Evolutionary conservation across 1,140 invertebrate species (phyloP).

Genomic region (Pseudachorutes palmiensis): DNA sequence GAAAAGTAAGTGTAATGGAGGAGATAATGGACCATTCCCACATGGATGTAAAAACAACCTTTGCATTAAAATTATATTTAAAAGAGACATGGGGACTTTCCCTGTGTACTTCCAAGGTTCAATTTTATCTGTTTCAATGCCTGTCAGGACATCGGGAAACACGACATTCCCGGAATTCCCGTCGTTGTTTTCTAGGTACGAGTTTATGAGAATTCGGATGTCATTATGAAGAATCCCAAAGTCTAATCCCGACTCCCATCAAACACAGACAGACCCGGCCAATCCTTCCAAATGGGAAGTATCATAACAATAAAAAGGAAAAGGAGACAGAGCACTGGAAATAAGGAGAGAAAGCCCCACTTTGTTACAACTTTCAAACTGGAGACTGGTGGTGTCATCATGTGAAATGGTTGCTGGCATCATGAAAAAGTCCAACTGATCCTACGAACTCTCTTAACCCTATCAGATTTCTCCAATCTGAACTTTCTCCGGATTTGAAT

Average conservation of each 20-base stretch:
- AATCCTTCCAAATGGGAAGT: background rate
- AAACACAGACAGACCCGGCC: background rate
- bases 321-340: background rate
- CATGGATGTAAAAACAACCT: background rate
- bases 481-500: background rate
- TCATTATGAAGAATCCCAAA: background rate
- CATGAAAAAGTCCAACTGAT: background rate
- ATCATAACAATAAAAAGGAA: constrained; percentile 13
- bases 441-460: background rate
- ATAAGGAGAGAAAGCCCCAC: background rate
- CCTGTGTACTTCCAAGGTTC: background rate
- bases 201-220: no score
- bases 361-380: background rate
- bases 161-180: no score
- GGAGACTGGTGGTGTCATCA: no score
- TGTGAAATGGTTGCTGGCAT: no score
- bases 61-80: constrained; percentile 11
- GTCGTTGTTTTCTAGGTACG: no score
- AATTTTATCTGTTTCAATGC: constrained; percentile 4
- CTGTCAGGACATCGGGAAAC: background rate
- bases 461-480: background rate
- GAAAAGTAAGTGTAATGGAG: constrained; percentile 5
- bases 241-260: constrained; percentile 7
- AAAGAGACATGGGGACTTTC: background rate
- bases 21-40: background rate